Evolutionary conservation across 2,113 vertebrate genomes (phyloP).

Genomic region (Coturnix japonica): DNA sequence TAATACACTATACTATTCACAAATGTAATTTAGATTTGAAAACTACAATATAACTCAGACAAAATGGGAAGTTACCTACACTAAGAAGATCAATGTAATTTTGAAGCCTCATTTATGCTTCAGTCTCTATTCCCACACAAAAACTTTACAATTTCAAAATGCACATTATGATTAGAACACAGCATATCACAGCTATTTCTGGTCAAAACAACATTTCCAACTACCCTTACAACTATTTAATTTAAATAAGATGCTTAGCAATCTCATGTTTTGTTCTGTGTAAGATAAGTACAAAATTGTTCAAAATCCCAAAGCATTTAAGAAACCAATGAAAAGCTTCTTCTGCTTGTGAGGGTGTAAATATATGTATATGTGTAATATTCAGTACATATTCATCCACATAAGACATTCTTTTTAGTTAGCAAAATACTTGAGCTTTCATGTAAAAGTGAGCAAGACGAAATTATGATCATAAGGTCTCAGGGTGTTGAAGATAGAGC

Average conservation of each 20-base stretch:
- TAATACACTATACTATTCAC: slow-evolving; percentile 32
- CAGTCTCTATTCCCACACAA: neutral
- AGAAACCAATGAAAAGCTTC: neutral
- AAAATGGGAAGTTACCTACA: neutral
- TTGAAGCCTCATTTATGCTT: slow-evolving; percentile 20
- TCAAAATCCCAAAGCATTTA: neutral
- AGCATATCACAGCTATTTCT: neutral
- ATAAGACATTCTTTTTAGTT: neutral
- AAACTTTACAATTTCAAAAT: slow-evolving; percentile 40
- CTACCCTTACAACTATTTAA: neutral
- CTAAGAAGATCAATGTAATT: neutral
- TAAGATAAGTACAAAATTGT: neutral
- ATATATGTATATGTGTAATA: neutral
- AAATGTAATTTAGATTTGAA: slow-evolving; percentile 56
- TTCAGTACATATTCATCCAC: neutral
- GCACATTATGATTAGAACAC: neutral
- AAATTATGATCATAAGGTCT: neutral
- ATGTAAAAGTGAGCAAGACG: neutral
- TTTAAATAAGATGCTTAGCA: neutral
- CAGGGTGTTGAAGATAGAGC: neutral
- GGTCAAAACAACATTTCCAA: slow-evolving; percentile 4
- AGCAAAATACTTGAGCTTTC: neutral
- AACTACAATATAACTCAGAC: neutral
- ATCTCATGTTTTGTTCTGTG: neutral
- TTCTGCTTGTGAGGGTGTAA: neutral